Base-by-base conservation (phyloP, 1,140 invertebrate species). In the Lasioglossum baleicum region DNA sequence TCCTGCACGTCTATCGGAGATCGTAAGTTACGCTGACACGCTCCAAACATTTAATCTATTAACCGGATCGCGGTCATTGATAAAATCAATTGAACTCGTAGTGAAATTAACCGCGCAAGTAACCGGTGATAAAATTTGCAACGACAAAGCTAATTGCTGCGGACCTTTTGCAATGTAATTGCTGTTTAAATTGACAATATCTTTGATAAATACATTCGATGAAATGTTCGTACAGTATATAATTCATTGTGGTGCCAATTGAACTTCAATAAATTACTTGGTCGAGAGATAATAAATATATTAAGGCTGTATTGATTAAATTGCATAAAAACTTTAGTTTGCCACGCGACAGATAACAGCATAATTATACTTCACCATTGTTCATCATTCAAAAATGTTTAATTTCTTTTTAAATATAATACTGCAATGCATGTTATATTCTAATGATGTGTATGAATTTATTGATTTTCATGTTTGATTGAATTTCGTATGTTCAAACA, bases 21-120 rank as follows among this genome's bases (percentile, higher is more conserved):
- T 48, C 44, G 42, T 26, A 17, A 26, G 26, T 51, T 64, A 42
- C 35, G 40, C 58, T 48, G 60, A 64, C 60, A 42, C 10, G 42
- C 40, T 20, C 11, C 20, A 17, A 63, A 20, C 60, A 13, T 51
- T 74, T 74, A 74, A 64, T 61, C 26, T 31, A 60, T 74, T 64
- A 64, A 74, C 60, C 22, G 58, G 51, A 64, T 51, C 71, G 31
- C 2, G 71, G 44, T 35, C 35, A 26, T 26, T 31, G 61, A 10
- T 26, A 20, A 35, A 63, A 74, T 64, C 71, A 7, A 74, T 74
- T 48, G 42, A 51, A 64, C 51, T 48, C 7, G 51, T n/a, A 11
- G 20, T 17, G 17, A 13, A 7, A 74, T 64, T 64, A 74, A 64
- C 20, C 15, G 22, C 22, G 10, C 11, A 40, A 42, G 0, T 40